Evolutionary conservation across 1,140 invertebrate genomes (phyloP), one percentile per base, ranked within the genome.

Genomic region (Paramacrobiotus metropolitanus): DNA sequence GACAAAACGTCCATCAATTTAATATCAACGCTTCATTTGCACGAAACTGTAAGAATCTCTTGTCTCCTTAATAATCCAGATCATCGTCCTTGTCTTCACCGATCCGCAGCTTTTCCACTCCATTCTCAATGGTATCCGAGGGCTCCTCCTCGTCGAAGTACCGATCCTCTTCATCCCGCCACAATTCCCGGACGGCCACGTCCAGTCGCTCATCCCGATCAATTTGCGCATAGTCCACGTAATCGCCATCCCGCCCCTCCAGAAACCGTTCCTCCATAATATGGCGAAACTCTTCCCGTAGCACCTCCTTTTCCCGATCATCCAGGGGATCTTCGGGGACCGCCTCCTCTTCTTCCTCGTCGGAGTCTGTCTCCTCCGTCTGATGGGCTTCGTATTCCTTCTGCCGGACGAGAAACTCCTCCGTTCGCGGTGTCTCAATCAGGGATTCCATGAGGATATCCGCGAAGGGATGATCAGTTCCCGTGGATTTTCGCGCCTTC

Each of bases 251-350:
- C 68, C 82, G 80, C 0, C 89, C 88, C 66, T 82, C 78, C 30
- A 93, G 69, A 73, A 93, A 94, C 69, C 79, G 83, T 66, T 82
- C 78, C 70, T 88, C 85, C 89, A 94, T 93, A 64, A 83, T 79
- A 40, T 82, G 81, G 20, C 85, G 72, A 71, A 92, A 93, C 73
- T 93, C 88, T 68, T 86, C 77, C 64, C 78, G 77, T 1, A 90
- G 70, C n/a, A 87, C 67, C 48, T 77, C 71, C 59, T 71, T 73
- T 62, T 76, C 72, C n/a, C 68, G 65, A 31, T 67, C 62, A 30
- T 24, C 60, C 64, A 2, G 62, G 60, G 66, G 63, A 29, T 65
- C 60, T 21, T 61, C 64, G 24, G 66, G 61, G 18, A 62, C 60
- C 2, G 40, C 30, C 31, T 70, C 67, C 30, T 69, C 65, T 3